Conservation (phyloP, 2,888 invertebrate species). For the Caenorhabditis panamensis region DNA sequence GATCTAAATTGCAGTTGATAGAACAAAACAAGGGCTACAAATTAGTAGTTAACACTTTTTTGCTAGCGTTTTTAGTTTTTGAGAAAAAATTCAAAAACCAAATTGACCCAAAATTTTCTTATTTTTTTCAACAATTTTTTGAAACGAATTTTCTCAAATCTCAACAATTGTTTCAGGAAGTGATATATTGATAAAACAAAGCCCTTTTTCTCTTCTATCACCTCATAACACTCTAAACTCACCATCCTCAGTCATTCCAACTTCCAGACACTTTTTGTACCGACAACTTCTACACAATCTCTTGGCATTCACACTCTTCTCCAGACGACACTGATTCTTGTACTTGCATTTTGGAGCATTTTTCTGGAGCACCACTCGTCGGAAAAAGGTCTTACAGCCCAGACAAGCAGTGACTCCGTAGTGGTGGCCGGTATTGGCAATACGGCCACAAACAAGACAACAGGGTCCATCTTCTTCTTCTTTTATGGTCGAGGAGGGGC, state of each 20-base stretch:
- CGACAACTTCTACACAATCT: slow-evolving; percentile 68
- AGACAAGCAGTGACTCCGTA: slow-evolving; percentile 70
- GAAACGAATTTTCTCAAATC: neutral
- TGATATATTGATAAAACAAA: too few relatives aligned
- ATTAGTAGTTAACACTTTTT: too few relatives aligned
- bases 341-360: slow-evolving; percentile 64
- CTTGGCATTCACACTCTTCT: slow-evolving; percentile 65
- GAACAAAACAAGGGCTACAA: too few relatives aligned
- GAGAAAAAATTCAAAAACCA: too few relatives aligned
- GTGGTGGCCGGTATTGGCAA: slow-evolving; percentile 69
- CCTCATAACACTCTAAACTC: too few relatives aligned
- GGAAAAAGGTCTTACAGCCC: slow-evolving; percentile 68
- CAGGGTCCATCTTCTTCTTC: slow-evolving; percentile 34
- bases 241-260: slow-evolving; percentile 71
- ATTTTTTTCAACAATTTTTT: neutral
- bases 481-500: slow-evolving; percentile 10
- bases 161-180: too few relatives aligned
- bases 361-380: slow-evolving; percentile 64
- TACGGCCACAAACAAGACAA: slow-evolving; percentile 68
- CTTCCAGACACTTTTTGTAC: slow-evolving; percentile 63
- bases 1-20: too few relatives aligned
- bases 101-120: too few relatives aligned
- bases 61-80: too few relatives aligned
- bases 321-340: slow-evolving; percentile 63
- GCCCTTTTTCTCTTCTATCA: too few relatives aligned